Evolutionary conservation across 2,113 vertebrate genomes (phyloP).

Genomic region (Lampris incognitus): DNA sequence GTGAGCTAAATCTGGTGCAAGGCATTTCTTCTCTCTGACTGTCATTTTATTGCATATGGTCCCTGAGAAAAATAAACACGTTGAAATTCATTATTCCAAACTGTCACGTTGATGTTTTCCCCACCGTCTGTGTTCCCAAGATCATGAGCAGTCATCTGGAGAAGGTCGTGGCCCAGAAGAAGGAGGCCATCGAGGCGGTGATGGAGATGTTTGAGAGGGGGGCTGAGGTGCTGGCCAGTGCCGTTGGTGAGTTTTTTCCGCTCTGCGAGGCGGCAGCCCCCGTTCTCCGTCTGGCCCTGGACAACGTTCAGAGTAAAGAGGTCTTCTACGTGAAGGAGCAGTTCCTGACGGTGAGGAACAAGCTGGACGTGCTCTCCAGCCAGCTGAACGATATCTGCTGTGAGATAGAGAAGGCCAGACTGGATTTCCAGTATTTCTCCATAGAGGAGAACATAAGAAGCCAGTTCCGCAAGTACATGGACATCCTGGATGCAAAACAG

Average conservation of each 20-base stretch:
- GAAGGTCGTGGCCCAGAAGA: constrained; percentile 81
- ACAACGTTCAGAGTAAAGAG: constrained; percentile 84
- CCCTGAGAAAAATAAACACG: no score
- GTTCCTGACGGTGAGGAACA: constrained; percentile 76
- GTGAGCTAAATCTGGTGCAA: no score
- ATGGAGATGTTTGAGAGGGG: constrained; percentile 82
- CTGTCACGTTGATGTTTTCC: no score
- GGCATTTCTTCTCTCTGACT: no score
- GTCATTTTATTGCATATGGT: no score
- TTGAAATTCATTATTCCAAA: neutral
- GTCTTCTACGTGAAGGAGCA: constrained; percentile 84
- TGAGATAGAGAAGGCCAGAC: constrained; percentile 78
- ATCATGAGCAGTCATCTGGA: constrained; percentile 77
- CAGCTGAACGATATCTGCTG: constrained; percentile 79
- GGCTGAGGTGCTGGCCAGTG: constrained; percentile 80
- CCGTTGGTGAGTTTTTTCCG: constrained; percentile 81
- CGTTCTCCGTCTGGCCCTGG: constrained; percentile 77
- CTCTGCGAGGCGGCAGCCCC: constrained; percentile 81
- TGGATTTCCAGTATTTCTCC: constrained; percentile 78
- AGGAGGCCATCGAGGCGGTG: constrained; percentile 80
- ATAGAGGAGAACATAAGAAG: constrained; percentile 84
- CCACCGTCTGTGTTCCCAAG: constrained; percentile 28
- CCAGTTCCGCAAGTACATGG: constrained; percentile 84
- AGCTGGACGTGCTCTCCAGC: constrained; percentile 77
- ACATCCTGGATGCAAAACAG: constrained; percentile 80